Percentiles rank a stretch among this genome's conserved stretches.
Conservation (phyloP, 1,140 invertebrate species). For the Neotoxoptera formosana region DNA sequence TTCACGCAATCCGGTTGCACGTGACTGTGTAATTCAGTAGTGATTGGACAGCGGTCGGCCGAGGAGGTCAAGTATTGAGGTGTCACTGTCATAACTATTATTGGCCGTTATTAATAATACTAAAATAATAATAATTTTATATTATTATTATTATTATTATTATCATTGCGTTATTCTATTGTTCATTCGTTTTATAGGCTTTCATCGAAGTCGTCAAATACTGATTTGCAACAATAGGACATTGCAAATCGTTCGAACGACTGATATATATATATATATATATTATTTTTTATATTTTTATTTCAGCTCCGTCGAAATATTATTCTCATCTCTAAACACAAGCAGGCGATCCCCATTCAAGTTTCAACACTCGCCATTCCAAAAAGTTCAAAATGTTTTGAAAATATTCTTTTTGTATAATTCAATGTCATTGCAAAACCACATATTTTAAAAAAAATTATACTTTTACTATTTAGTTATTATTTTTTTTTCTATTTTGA, state of each 20-base stretch:
- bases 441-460: not conserved
- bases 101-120: not conserved
- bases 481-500: not conserved
- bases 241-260: no score
- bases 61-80: constrained; percentile 33
- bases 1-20: not conserved
- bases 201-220: constrained; percentile 29
- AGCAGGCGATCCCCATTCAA: not conserved
- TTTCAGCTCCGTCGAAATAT: not conserved
- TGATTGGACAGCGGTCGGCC: not conserved
- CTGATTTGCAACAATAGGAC: not conserved
- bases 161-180: constrained; percentile 6
- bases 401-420: not conserved
- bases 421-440: not conserved
- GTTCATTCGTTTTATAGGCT: constrained; percentile 10
- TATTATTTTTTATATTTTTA: not conserved
- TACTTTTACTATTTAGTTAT: not conserved
- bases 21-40: constrained; percentile 52
- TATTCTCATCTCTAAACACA: not conserved
- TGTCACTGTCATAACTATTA: constrained; percentile 9
- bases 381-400: not conserved
- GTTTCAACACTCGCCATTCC: not conserved
- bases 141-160: not conserved
- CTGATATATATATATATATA: not conserved
- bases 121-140: constrained; percentile 1